A percentile compares a stretch with the other conserved stretches of the same genome.
phyloP scores from a whole-genome alignment of 2,113 vertebrate genomes.

The Emydocephalus ijimae region DNA sequence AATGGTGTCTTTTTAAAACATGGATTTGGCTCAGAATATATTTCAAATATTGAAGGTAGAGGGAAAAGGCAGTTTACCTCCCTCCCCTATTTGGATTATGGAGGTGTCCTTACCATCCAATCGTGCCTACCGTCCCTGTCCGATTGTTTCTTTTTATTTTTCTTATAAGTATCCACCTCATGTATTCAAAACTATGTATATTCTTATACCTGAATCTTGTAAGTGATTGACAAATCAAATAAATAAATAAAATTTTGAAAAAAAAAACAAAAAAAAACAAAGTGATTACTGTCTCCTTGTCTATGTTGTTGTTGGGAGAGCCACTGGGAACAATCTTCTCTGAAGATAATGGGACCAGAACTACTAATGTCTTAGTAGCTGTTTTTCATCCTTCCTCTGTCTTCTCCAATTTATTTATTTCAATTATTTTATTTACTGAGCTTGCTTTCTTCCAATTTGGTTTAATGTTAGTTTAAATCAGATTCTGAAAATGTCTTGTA shows the following conservation, averaged over 20 bases:
- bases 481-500: conserved; percentile 12
- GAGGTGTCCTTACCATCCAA: too few species aligned
- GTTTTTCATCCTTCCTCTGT: background rate
- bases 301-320: background rate
- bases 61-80: too few species aligned
- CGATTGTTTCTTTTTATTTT: too few species aligned
- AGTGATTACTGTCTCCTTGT: background rate
- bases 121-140: too few species aligned
- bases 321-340: background rate
- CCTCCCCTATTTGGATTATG: too few species aligned
- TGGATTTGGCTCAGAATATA: background rate
- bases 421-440: background rate
- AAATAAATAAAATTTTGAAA: too few species aligned
- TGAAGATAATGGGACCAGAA: background rate
- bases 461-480: background rate
- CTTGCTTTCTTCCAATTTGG: background rate
- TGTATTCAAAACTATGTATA: too few species aligned
- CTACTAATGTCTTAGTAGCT: background rate
- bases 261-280: too few species aligned
- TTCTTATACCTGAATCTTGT: too few species aligned
- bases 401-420: background rate
- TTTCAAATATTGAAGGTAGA: background rate
- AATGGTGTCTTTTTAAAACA: background rate
- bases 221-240: too few species aligned
- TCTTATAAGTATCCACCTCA: too few species aligned